Conservation (phyloP, 2,113 vertebrate genomes). For the Cinclus cinclus region DNA sequence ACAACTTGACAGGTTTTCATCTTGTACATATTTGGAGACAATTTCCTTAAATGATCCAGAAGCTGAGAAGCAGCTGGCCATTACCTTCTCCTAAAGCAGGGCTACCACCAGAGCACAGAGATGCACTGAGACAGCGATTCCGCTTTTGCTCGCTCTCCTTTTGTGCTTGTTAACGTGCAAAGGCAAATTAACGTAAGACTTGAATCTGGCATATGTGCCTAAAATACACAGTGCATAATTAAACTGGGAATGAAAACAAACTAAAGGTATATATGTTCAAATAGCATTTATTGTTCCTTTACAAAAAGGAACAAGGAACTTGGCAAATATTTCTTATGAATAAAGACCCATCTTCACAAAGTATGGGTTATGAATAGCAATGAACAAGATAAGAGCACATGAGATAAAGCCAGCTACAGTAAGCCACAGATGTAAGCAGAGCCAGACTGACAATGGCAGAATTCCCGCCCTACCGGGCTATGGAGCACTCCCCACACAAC, state of each 20-base stretch:
- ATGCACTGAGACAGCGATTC: not conserved
- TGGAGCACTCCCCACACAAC: not conserved
- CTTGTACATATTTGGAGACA: not conserved
- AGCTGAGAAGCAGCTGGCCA: not conserved
- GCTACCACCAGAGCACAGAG: not conserved
- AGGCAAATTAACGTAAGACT: conserved; percentile 35
- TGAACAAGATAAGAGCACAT: conserved; percentile 47
- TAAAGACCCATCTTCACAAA: conserved; percentile 47
- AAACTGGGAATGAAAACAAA: conserved; percentile 45
- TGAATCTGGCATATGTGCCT: conserved; percentile 18
- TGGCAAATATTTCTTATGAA: conserved; percentile 46
- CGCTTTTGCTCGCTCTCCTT: not conserved
- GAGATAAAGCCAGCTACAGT: conserved; percentile 35
- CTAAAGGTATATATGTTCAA: conserved; percentile 34
- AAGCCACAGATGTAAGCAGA: conserved; percentile 39
- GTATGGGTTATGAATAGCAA: conserved; percentile 50
- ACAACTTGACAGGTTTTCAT: not conserved
- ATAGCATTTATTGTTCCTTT: conserved; percentile 53
- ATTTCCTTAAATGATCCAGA: not conserved
- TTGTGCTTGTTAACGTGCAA: not conserved
- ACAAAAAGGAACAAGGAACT: conserved; percentile 64
- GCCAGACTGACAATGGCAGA: conserved; percentile 39
- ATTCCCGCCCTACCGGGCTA: conserved; percentile 8
- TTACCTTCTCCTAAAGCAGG: not conserved
- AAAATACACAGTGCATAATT: conserved; percentile 28